Base-by-base conservation (phyloP, 2,797 vertebrate species). In the Alosa sapidissima region DNA sequence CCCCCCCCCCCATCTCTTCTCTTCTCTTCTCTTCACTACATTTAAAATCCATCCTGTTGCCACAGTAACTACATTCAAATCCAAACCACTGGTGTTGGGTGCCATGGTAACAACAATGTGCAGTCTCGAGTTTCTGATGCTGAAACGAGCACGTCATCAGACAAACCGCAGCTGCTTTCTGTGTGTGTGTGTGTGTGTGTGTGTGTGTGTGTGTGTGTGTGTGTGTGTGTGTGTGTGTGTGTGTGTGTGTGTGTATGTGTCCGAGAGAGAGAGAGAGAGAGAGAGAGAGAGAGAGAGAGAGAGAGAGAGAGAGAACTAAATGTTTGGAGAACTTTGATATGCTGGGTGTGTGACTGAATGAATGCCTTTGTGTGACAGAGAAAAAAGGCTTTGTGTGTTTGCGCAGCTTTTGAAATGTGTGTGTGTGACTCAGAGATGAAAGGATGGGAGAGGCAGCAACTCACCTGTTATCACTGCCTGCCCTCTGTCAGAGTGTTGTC, bases 21-120 rank as follows among this genome's bases (percentile, higher is more conserved):
- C 28, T 28, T 28, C 28, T 28, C 55, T 52, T 47, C 72, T 3
- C 16, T 60, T 24, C 84, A 36, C 28, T 16, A 9, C 87, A 68
- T 88, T 89, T 89, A 87, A 82, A 87, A 88, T 87, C 83, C 85
- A 47, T 78, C 72, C 82, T 14, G 68, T 90, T 87, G 54, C 86
- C 83, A 81, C 82, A 78, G 87, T 90, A 88, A 89, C 89, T 88
- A 87, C 78, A 90, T 91, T 91, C 83, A 89, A 92, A 91, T 91
- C 88, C 85, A 89, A 86, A 88, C 90, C 87, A 89, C 87, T 87
- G 86, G 90, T 88, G 84, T 49, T 24, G 87, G 91, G 86, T 89
- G 84, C 86, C 82, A 45, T 48, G 84, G 62, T 90, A 92, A 93
- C 92, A 89, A 87, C 88, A 87, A n/a, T 82, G 78, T 75, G 51